Evolutionary conservation across 2,113 vertebrate species (phyloP).

Genomic region (Ranitomeya variabilis): DNA sequence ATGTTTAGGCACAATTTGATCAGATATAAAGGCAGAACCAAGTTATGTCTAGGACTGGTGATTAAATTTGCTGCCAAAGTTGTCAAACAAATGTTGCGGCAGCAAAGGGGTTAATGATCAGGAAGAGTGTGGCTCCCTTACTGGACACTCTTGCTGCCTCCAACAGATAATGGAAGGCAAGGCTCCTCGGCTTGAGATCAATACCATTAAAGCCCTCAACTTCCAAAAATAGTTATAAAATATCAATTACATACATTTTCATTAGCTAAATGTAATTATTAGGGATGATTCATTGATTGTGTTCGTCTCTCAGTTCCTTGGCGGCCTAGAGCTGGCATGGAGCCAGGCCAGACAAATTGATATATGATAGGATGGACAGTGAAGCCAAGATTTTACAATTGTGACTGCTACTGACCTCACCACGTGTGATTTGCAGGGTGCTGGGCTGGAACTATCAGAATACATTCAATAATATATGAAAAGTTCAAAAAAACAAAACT

Average conservation of each 20-base stretch:
- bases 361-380: conserved; percentile 35
- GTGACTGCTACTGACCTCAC: conserved; percentile 29
- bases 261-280: conserved; percentile 73
- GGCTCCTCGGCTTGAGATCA: conserved; percentile 61
- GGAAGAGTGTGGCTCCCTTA: conserved; percentile 31
- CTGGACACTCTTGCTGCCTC: conserved; percentile 37
- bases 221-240: conserved; percentile 74
- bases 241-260: conserved; percentile 78
- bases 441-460: not conserved
- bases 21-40: not conserved
- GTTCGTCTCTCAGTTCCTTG: conserved; percentile 70
- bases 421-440: not conserved
- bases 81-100: not conserved
- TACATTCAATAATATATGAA: not conserved
- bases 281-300: conserved; percentile 64
- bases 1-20: too few relatives aligned
- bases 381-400: conserved; percentile 35
- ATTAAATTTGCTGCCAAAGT: not conserved
- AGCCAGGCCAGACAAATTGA: conserved; percentile 60
- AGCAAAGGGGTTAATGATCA: conserved; percentile 24
- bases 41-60: not conserved
- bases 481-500: not conserved
- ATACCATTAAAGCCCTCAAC: conserved; percentile 72
- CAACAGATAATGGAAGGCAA: conserved; percentile 53
- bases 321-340: conserved; percentile 60